Evolutionary conservation across 2,113 vertebrate species (phyloP).

Genomic region (Pangasianodon gigas): DNA sequence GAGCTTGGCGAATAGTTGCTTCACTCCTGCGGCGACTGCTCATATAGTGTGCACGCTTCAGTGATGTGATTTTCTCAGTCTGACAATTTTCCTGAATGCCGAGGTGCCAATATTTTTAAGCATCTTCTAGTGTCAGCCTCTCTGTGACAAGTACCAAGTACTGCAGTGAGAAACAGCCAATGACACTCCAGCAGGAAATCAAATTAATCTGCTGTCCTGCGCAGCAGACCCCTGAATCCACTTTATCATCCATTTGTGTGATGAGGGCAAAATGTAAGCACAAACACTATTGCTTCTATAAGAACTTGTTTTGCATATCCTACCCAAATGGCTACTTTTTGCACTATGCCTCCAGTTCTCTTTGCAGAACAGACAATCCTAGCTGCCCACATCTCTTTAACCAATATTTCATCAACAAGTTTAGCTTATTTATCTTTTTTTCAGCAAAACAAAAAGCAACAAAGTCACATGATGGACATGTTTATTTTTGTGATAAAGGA

Average conservation of each 20-base stretch:
- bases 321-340: background rate
- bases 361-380: background rate
- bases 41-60: background rate
- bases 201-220: background rate
- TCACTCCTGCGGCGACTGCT: background rate
- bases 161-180: background rate
- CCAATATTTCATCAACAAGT: background rate
- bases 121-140: background rate
- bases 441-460: background rate
- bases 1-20: background rate
- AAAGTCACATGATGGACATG: background rate
- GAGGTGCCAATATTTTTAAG: background rate
- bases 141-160: background rate
- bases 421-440: background rate
- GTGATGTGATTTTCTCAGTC: background rate
- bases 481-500: background rate
- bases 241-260: background rate
- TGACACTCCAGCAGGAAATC: background rate
- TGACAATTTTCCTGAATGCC: background rate
- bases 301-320: background rate
- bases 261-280: background rate
- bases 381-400: background rate
- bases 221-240: constrained; percentile 12
- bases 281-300: background rate
- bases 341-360: background rate